These are phyloP conservation scores for Tenthredo scrophulariae DNA, from an alignment of 2,888 invertebrate genomes.

Conservation along the genomic window DNA sequence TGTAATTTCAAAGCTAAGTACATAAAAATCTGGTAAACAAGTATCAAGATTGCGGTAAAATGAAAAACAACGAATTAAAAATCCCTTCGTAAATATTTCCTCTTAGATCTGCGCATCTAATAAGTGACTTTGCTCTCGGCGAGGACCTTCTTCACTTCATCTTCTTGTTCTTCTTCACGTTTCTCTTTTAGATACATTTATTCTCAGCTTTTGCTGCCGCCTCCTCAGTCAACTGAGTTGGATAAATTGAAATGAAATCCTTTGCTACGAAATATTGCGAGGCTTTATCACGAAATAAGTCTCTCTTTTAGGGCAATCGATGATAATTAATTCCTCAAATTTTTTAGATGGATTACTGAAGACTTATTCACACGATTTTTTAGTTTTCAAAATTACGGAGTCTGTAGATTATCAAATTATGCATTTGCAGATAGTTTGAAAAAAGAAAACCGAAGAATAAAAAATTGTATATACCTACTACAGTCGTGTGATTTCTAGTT, in stretches of 20 bases:
- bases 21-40: neutral
- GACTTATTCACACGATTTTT: neutral
- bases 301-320: neutral
- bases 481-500: neutral
- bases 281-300: neutral
- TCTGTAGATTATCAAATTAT: neutral
- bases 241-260: constrained; percentile 43
- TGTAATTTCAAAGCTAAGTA: neutral
- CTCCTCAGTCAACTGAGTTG: constrained; percentile 31
- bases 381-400: neutral
- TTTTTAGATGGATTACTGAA: neutral
- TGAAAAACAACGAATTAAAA: neutral
- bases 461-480: neutral
- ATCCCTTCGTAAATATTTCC: constrained; percentile 11
- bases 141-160: neutral
- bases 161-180: neutral
- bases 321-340: neutral
- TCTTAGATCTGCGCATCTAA: neutral
- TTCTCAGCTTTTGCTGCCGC: neutral
- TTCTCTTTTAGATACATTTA: neutral
- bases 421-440: neutral
- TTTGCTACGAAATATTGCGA: constrained; percentile 12
- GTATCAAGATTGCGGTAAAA: neutral
- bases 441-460: neutral
- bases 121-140: constrained; percentile 17